Evolutionary conservation across 2,888 invertebrate genomes (phyloP), one percentile per base, ranked within the genome.

Genomic region (Oxystoma pomonae): DNA sequence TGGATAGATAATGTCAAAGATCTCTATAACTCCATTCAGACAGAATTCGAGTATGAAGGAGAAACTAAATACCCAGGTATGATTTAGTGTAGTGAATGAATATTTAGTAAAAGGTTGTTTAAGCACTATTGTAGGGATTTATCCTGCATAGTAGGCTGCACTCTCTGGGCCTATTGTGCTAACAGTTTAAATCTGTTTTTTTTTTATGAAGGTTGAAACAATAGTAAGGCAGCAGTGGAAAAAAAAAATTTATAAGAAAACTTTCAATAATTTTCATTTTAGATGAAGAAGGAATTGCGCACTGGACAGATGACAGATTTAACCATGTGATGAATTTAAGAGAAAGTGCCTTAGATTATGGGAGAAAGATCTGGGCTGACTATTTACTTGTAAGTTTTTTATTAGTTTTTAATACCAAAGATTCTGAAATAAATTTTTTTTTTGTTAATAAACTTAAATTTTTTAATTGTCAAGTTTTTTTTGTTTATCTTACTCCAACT

Each of bases 301-400:
- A 92, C 74, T 97, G 96, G 97, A 87, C 91, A 0, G 76, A 81
- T 0, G 81, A 84, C 60, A 85, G 94, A 71, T 94, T 92, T 79
- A 81, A 83, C 22, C 90, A 94, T 79, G 81, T 98, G 16, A 96
- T 97, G 66, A 75, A 82, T 18, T 77, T 95, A 56, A 86, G 95
- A 71, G 92, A 96, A 77, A 81, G 86, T 68, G 91, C 92, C 0
- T 78, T 96, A 7, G 78, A 85, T 51, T 84, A 86, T 76, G 94
- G 90, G 0, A 85, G 90, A 69, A 80, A 85, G 68, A 84, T 86
- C 61, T 96, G 96, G 95, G 93, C 95, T 3, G 96, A 97, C 80
- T 98, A 86, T 79, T 77, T 95, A 67, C 90, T 94, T 83, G 94
- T 95, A 83, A 86, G 87, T 83, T 58, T 61, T 62, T 65, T 60